Evolutionary conservation across 2,113 vertebrate genomes (phyloP), one percentile per base, ranked within the genome.

Genomic region (Marmota flaviventris): DNA sequence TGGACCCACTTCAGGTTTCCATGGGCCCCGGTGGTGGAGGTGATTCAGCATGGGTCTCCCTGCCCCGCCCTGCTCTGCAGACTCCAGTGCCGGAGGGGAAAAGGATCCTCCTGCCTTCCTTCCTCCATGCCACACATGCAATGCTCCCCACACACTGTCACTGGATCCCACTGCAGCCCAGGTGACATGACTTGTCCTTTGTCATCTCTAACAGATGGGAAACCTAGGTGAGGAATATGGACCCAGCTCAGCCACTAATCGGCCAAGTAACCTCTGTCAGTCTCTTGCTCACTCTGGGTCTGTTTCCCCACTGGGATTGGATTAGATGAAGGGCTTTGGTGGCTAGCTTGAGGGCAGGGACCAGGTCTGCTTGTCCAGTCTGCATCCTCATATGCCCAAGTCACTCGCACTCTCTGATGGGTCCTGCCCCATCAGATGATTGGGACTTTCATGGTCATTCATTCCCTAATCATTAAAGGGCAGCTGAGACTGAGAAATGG

Each of bases 1-100:
- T 87, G 93, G 97, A 93, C 96, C 89, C 92, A 77, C 93, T 97
- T 93, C 73, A 87, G 69, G 12, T 96, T 94, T 89, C 96, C 96
- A 81, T 48, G 84, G 85, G 34, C 82, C 56, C 0, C 0, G 1
- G 24, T 2, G 0, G 42, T 61, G 78, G 89, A 97, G 93, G 92
- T 86, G 70, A 94, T 73, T 94, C 89, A 89, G 73, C 17, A 48
- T 45, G 92, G 39, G 27, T 65, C 83, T 81, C 85, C 91, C 75
- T 37, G 88, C 32, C 83, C 95, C 2, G 0, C 89, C 86, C 79
- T 85, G 58, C 79, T 45, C 72, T 6, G 37, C 42, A 20, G 39
- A 77, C 63, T 56, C 73, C 82, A 67, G 85, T 1, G 1, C 94
- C 81, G 10, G 11, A 2, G 85, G 32, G 56, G 93, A 83, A 93